Conservation (phyloP, 2,113 vertebrate genomes). For the Zosterops pallidus region DNA sequence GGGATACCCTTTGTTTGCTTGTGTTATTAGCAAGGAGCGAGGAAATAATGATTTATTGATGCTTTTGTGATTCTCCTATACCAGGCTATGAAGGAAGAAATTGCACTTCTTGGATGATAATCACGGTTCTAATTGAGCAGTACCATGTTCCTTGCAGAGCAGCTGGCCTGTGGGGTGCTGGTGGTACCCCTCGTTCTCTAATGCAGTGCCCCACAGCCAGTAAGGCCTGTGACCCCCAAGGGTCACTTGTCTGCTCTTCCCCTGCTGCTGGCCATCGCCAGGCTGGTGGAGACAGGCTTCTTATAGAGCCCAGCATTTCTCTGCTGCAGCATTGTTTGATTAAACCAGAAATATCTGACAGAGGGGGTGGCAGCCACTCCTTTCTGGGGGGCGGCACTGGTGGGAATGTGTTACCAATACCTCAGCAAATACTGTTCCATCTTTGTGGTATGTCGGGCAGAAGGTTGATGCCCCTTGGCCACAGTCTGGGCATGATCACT, state of each 20-base stretch:
- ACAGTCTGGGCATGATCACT: neutral
- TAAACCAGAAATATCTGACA: neutral
- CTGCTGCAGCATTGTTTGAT: neutral
- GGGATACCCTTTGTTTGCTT: slow-evolving; percentile 30
- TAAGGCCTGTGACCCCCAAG: neutral
- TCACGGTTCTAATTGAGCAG: neutral
- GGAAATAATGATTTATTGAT: slow-evolving; percentile 58
- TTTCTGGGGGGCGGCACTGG: fast-evolving
- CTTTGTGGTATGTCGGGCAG: fast-evolving
- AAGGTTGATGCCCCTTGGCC: neutral
- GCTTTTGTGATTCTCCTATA: slow-evolving; percentile 14
- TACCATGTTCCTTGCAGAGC: neutral
- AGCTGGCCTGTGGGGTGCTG: neutral
- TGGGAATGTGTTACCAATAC: neutral
- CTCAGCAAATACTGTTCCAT: neutral
- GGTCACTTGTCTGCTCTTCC: neutral
- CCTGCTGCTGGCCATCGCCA: neutral
- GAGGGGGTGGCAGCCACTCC: neutral
- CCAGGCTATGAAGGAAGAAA: neutral
- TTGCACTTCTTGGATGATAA: neutral
- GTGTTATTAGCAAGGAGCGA: neutral
- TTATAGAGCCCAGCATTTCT: neutral
- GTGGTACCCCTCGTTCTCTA: neutral
- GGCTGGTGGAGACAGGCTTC: neutral
- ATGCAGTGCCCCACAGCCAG: neutral